Conservation (phyloP, 2,888 invertebrate genomes). For the Eupithecia inturbata region DNA sequence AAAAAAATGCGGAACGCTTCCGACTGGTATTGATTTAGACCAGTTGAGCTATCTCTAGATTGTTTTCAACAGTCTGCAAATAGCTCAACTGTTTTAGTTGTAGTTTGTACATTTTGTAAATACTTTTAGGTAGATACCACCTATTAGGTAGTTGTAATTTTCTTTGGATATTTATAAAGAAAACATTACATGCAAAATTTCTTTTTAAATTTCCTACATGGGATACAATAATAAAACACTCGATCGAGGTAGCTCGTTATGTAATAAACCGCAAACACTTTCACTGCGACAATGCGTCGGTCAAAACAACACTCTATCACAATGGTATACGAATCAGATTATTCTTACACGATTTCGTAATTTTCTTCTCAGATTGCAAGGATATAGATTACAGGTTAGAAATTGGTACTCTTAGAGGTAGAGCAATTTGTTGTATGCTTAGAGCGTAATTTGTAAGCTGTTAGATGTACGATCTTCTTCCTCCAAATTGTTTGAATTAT, state of each 20-base stretch:
- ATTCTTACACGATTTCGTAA: slow-evolving; percentile 15
- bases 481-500: not conserved
- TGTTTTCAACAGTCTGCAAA: not conserved
- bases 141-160: too few species aligned
- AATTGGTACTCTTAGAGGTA: slow-evolving; percentile 20
- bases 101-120: not conserved
- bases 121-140: too few species aligned
- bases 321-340: slow-evolving; percentile 23
- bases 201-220: slow-evolving; percentile 33
- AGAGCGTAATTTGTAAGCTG: slow-evolving; percentile 19
- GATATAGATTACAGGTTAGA: slow-evolving; percentile 23
- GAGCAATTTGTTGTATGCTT: slow-evolving; percentile 29
- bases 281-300: slow-evolving; percentile 61
- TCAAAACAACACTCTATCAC: slow-evolving; percentile 54
- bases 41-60: not conserved
- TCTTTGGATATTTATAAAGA: too few species aligned
- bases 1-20: too few species aligned
- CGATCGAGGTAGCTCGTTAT: slow-evolving; percentile 70
- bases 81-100: not conserved
- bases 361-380: slow-evolving; percentile 43
- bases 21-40: not conserved
- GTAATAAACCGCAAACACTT: slow-evolving; percentile 70
- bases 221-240: slow-evolving; percentile 51
- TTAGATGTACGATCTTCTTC: not conserved
- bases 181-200: not conserved